Conservation (phyloP, 1,140 invertebrate species). For the Zeugodacus cucurbitae region DNA sequence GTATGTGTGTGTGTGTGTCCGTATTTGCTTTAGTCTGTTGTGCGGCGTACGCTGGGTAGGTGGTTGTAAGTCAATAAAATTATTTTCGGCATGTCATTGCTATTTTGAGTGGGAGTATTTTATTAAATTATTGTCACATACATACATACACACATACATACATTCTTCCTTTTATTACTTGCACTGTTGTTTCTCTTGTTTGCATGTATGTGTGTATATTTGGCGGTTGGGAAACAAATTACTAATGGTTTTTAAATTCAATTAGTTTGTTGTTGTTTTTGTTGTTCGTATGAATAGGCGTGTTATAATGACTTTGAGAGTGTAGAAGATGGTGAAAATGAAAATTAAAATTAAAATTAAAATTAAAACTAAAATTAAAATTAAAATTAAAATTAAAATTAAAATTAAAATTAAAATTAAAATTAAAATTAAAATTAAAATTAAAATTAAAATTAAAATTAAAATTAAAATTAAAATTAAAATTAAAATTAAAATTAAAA, state of each 20-base stretch:
- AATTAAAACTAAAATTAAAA: no score
- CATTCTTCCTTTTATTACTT: not conserved
- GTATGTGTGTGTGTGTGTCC: not conserved
- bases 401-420: no score
- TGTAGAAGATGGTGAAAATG: no score
- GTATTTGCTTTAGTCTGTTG: not conserved
- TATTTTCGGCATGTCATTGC: slow-evolving; percentile 26
- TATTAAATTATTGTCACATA: slow-evolving; percentile 21
- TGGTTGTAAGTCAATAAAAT: not conserved
- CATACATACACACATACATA: not conserved
- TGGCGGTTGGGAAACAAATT: not conserved
- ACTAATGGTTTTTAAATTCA: not conserved
- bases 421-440: no score
- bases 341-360: no score
- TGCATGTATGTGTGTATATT: not conserved
- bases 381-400: no score
- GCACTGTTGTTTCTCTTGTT: no score
- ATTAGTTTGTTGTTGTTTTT: not conserved
- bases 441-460: no score
- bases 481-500: no score
- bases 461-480: no score
- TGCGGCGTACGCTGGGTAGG: not conserved
- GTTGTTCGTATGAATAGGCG: not conserved
- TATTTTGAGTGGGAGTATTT: not conserved
- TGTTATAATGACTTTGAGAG: no score